Conservation (phyloP, 2,113 vertebrate genomes). For the Mixornis gularis region DNA sequence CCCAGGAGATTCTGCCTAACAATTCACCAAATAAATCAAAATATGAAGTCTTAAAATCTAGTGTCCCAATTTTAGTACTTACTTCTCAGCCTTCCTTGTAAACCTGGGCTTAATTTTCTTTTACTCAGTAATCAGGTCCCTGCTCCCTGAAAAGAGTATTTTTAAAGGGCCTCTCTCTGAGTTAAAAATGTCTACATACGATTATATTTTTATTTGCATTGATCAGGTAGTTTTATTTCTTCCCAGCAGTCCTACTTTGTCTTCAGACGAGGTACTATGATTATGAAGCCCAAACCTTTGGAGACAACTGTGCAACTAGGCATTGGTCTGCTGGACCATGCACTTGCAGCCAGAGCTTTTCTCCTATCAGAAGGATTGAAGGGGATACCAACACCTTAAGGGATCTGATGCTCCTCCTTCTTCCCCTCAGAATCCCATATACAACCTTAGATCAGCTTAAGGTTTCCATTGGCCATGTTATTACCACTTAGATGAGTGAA, state of each 20-base stretch:
- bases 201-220: not conserved
- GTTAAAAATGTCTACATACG: fast-evolving
- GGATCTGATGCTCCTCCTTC: not conserved
- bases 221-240: not conserved
- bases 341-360: not conserved
- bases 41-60: not conserved
- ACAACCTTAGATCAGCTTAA: not conserved
- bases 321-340: not conserved
- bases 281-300: not conserved
- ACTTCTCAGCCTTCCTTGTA: not conserved
- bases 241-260: not conserved
- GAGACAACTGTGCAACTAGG: not conserved
- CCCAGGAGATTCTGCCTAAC: not conserved
- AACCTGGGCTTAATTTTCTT: not conserved
- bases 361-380: not conserved
- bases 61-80: not conserved
- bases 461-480: not conserved
- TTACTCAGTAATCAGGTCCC: not conserved
- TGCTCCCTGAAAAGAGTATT: not conserved
- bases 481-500: not conserved
- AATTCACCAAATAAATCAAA: not conserved
- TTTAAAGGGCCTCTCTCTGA: not conserved
- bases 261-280: not conserved
- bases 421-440: not conserved
- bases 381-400: not conserved